Evolutionary conservation across 1,140 invertebrate genomes (phyloP), one percentile per base, ranked within the genome.

Genomic region (Aphelinus certus): DNA sequence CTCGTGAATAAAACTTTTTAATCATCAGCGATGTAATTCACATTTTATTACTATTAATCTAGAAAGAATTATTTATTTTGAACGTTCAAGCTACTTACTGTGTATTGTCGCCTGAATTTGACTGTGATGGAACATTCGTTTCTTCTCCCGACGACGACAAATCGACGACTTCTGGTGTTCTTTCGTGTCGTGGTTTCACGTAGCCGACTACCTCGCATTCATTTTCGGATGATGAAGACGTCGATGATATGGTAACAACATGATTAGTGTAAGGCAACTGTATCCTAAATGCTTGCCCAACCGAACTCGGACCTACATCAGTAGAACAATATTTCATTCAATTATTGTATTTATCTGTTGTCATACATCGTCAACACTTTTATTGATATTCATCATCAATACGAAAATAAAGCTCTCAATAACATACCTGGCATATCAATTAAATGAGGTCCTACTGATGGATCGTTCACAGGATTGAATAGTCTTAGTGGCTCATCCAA

Each of bases 111-210:
- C 45, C 55, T 46, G 66, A 48, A 0, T 46, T 60, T 10, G 57
- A 57, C 70, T 73, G 45, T 3, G 3, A 0, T 7, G 60, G 1
- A 5, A 2, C 53, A 56, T 48, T 68, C 1, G 26, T 65, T 7
- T 81, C 85, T 53, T 78, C 79, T 60, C 87, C 88, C 4, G 86
- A 87, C 3, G 88, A 88, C 42, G 87, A 80, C 4, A 86, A 62
- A 26, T 90, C 83, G 55, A 91, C 88, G 0, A 89, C 82, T 82
- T 88, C 88, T 7, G 90, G 90, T 46, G 90, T 90, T 70, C 89
- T 84, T 75, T 89, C 88, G 64, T 86, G 84, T 72, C 86, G 87
- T 7, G 89, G 88, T 79, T 90, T 90, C 2, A 90, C 87, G 73
- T 87, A 88, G n/a, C 84, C 85, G 51, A 91, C 82, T 61, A 91